Evolutionary conservation across 2,113 vertebrate genomes (phyloP), one percentile per base, ranked within the genome.

Genomic region (Pithys albifrons): DNA sequence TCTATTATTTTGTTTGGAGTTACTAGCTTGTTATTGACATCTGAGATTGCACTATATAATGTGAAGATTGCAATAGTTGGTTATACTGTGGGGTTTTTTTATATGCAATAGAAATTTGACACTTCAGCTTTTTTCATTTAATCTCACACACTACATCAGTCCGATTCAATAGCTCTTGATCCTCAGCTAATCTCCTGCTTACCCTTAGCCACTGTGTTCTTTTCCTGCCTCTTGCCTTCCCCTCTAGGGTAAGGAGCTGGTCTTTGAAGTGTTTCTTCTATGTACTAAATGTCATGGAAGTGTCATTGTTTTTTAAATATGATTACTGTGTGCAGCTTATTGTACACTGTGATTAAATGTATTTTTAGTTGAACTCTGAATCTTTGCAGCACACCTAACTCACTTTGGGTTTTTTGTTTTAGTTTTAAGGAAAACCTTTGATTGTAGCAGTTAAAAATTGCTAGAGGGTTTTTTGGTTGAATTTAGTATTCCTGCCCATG

Each of bases 11-110:
- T 75, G 29, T 76, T 77, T 73, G 51, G 43, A 46, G 27, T 67
- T 45, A 45, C 35, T 81, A 85, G 61, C 57, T 86, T 77, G 55
- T 85, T 88, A 10, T 5, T 46, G 49, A 89, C 3, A 2, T 67
- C 81, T 75, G 88, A 90, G 82, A 88, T 93, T 88, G 85, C 90
- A 95, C 93, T 95, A 76, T 74, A 46, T 71, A 87, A 91, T 72
- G 48, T 92, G 82, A 96, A 93, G 65, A 78, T 45, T 78, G 85
- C 59, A 86, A 72, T 52, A 96, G 51, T 49, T 88, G 83, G 79
- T 8, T 95, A 95, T 84, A 86, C 67, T 71, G n/a, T 81, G 78
- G 1, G 78, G 1, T 25, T 69, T 76, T 65, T 91, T 76, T 24
- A 65, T 54, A 74, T 39, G 15, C 76, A 76, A 67, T 64, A 93